phyloP scores from a whole-genome alignment of 2,113 vertebrate genomes.

The Sorex araneus region DNA sequence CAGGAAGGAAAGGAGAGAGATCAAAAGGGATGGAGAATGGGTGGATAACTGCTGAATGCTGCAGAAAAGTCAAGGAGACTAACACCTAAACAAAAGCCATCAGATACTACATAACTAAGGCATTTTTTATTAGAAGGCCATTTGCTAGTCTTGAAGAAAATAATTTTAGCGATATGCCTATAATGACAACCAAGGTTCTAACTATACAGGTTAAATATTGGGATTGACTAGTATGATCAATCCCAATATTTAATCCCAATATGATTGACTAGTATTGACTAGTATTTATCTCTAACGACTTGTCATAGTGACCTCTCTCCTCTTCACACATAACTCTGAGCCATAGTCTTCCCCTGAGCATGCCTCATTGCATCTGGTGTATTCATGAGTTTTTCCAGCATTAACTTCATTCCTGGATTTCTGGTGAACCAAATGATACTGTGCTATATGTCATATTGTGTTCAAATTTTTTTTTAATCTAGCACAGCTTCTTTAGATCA shows the following conservation, averaged over 20 bases:
- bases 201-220: neutral
- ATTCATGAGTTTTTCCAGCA: neutral
- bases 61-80: neutral
- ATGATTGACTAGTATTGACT: too few relatives aligned
- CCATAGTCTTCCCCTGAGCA: neutral
- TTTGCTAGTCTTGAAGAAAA: neutral
- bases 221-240: neutral
- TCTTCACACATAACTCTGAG: neutral
- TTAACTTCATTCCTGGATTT: neutral
- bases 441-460: neutral
- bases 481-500: neutral
- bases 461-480: neutral
- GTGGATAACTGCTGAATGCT: neutral
- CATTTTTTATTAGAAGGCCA: neutral
- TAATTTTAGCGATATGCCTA: neutral
- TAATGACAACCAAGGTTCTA: neutral
- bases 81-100: neutral
- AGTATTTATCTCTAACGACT: neutral
- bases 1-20: neutral
- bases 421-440: neutral
- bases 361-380: neutral
- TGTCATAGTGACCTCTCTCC: neutral
- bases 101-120: neutral
- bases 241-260: too few relatives aligned
- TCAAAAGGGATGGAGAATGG: neutral